These are phyloP conservation scores for Nymphalis urticae DNA, from an alignment of 2,888 invertebrate genomes.

Conservation along the genomic window DNA sequence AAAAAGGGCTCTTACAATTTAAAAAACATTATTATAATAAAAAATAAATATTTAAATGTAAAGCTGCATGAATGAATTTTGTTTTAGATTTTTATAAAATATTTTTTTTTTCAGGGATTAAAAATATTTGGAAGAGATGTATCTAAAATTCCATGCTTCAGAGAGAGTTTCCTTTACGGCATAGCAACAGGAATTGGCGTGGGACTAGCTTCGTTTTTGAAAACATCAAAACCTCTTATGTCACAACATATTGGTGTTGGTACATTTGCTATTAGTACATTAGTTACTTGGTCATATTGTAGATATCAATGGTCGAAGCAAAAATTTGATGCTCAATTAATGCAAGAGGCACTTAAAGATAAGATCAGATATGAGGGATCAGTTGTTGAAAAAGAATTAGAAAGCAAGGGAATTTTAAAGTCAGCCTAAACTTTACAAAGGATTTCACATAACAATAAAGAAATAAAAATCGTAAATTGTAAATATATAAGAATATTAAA, in stretches of 20 bases:
- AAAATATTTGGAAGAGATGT: conserved; percentile 87
- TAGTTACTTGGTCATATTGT: conserved; percentile 86
- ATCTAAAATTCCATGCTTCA: conserved; percentile 89
- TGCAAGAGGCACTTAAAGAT: conserved; percentile 83
- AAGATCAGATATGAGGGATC: conserved; percentile 85
- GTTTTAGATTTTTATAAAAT: no score
- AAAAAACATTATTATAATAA: no score
- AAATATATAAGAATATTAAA: no score
- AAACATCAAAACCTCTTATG: conserved; percentile 85
- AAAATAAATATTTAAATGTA: no score
- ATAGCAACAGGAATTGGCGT: conserved; percentile 85
- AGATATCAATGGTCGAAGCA: conserved; percentile 85
- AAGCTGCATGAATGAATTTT: no score
- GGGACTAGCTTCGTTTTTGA: conserved; percentile 86
- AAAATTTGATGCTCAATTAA: conserved; percentile 83
- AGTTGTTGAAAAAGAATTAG: conserved; percentile 70
- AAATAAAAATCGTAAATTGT: no score
- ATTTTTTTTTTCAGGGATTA: conserved; percentile 71
- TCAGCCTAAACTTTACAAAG: conserved; percentile 46
- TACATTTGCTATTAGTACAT: conserved; percentile 83
- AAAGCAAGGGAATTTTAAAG: conserved; percentile 67
- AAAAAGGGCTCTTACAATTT: no score
- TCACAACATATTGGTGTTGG: conserved; percentile 86
- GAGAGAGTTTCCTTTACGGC: conserved; percentile 88
- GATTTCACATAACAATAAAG: neutral